Conservation (phyloP, 1,140 invertebrate genomes). For the Pseudobourletiella spinata region DNA sequence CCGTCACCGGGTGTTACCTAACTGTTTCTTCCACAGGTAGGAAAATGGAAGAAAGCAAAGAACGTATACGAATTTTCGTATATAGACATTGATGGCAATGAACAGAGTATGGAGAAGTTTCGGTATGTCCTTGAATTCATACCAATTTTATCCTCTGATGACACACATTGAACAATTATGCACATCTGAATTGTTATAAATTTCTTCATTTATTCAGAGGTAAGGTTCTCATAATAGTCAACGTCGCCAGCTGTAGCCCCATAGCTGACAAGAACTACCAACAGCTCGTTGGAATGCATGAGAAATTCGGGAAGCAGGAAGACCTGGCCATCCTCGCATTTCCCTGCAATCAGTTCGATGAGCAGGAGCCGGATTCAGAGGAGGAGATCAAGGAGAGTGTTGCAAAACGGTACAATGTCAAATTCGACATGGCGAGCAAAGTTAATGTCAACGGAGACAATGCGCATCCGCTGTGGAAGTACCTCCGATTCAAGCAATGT, state of each 20-base stretch:
- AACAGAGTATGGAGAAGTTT: slow-evolving; percentile 61
- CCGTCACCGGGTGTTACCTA: too few relatives aligned
- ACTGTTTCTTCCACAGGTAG: background rate
- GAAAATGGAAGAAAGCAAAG: slow-evolving; percentile 50
- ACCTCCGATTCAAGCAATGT: slow-evolving; percentile 56
- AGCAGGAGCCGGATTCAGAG: slow-evolving; percentile 60
- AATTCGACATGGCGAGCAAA: slow-evolving; percentile 72
- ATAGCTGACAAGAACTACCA: slow-evolving; percentile 68
- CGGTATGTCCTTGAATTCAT: slow-evolving; percentile 39
- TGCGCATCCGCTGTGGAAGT: slow-evolving; percentile 80
- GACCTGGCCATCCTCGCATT: slow-evolving; percentile 73
- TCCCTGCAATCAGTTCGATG: slow-evolving; percentile 84
- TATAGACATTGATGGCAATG: slow-evolving; percentile 60
- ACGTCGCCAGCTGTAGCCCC: slow-evolving; percentile 78
- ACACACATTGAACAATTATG: background rate
- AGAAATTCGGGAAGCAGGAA: slow-evolving; percentile 54
- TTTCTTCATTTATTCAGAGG: slow-evolving; percentile 41
- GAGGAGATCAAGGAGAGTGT: slow-evolving; percentile 65
- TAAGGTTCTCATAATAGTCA: slow-evolving; percentile 65
- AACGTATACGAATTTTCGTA: slow-evolving; percentile 68
- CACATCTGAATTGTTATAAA: too few relatives aligned
- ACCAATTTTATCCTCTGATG: background rate
- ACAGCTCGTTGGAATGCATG: slow-evolving; percentile 61
- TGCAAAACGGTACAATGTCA: slow-evolving; percentile 56
- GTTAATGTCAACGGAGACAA: slow-evolving; percentile 75